These are phyloP conservation scores for Malurus splendens DNA, from an alignment of 2,797 vertebrate species.

Conservation along the genomic window DNA sequence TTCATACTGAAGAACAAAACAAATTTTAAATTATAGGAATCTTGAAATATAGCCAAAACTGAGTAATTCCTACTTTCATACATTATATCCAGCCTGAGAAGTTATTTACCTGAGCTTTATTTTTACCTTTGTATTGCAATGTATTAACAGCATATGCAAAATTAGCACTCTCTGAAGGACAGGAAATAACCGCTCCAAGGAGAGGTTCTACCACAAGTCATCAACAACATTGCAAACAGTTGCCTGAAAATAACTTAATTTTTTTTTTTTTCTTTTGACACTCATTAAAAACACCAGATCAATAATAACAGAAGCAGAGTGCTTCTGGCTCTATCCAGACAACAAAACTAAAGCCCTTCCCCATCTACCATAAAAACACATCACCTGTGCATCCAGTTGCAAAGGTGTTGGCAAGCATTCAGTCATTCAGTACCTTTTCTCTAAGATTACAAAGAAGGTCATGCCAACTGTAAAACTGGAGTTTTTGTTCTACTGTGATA, in stretches of 20 bases:
- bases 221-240: neutral
- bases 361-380: neutral
- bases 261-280: neutral
- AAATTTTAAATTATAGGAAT: neutral
- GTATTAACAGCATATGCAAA: neutral
- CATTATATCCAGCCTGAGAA: neutral
- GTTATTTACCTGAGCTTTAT: neutral
- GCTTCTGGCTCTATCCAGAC: neutral
- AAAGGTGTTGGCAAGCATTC: neutral
- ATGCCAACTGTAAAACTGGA: neutral
- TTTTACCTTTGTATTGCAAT: neutral
- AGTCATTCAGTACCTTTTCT: neutral
- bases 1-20: neutral
- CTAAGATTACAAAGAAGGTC: neutral
- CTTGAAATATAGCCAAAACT: neutral
- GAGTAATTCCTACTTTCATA: neutral
- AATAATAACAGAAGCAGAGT: neutral
- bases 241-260: neutral
- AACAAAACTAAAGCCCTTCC: neutral
- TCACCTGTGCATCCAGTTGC: neutral
- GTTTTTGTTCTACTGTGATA: neutral
- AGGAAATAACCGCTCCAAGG: neutral
- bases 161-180: neutral
- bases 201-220: neutral
- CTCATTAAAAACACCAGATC: neutral